phyloP scores from a whole-genome alignment of 2,113 vertebrate genomes.

The Morone saxatilis region DNA sequence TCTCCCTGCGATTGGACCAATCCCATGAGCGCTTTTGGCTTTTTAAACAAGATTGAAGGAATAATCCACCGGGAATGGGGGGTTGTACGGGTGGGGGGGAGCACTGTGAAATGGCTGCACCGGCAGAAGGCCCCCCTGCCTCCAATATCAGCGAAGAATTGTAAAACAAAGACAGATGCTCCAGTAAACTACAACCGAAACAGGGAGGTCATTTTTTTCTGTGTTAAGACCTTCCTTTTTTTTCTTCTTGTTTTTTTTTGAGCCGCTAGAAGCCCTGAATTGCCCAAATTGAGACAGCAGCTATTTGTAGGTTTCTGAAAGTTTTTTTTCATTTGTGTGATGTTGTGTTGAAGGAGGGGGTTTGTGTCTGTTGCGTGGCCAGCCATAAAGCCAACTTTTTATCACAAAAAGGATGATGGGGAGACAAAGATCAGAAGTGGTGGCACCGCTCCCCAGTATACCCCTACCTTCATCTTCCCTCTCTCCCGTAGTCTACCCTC shows the following conservation, averaged over 20 bases:
- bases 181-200: too few species aligned
- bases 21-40: too few species aligned
- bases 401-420: conserved; percentile 76
- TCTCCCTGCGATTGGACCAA: too few species aligned
- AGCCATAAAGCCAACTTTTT: conserved; percentile 79
- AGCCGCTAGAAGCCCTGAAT: conserved; percentile 52
- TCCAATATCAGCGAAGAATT: too few species aligned
- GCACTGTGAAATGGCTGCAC: too few species aligned
- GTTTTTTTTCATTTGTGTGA: too few species aligned
- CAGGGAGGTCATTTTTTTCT: conserved; percentile 65
- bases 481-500: conserved; percentile 28
- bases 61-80: too few species aligned
- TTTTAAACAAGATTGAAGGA: too few species aligned
- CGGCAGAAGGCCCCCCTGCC: too few species aligned
- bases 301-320: conserved; percentile 67
- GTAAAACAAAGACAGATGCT: too few species aligned
- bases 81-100: too few species aligned
- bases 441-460: conserved; percentile 42
- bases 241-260: not conserved
- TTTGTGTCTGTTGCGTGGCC: conserved; percentile 46
- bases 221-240: conserved; percentile 45
- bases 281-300: conserved; percentile 63
- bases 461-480: conserved; percentile 57
- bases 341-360: conserved; percentile 39
- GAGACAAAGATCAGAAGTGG: conserved; percentile 75